These are phyloP conservation scores for Lacerta agilis DNA, from an alignment of 2,797 vertebrate genomes.

Conservation along the genomic window DNA sequence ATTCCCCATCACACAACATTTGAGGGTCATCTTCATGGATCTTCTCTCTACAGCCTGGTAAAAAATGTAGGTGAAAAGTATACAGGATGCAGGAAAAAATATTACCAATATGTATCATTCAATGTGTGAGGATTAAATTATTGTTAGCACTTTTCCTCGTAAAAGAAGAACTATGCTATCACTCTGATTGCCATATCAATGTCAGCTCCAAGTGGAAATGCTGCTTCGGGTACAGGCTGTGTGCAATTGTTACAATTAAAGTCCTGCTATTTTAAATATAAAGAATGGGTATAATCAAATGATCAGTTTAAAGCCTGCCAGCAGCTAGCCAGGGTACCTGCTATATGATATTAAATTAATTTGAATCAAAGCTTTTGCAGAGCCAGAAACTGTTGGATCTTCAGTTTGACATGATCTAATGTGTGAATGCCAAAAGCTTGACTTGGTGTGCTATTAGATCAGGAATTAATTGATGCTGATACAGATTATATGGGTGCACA, in stretches of 20 bases:
- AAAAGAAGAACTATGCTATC: neutral
- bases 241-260: conserved; percentile 27
- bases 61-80: neutral
- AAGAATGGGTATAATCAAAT: conserved; percentile 27
- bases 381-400: conserved; percentile 19
- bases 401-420: conserved; percentile 33
- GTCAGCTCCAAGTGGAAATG: conserved; percentile 9
- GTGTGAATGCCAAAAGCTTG: conserved; percentile 23
- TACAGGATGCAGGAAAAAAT: neutral
- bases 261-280: conserved; percentile 22
- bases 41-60: neutral
- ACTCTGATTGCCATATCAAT: conserved; percentile 17
- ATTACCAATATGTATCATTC: neutral
- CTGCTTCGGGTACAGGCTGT: neutral
- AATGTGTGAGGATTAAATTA: conserved; percentile 9
- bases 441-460: conserved; percentile 37
- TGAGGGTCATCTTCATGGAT: neutral
- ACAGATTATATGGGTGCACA: neutral
- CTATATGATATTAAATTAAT: conserved; percentile 54
- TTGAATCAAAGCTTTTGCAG: conserved; percentile 45
- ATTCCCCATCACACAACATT: too few relatives aligned
- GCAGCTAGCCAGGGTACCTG: conserved; percentile 14
- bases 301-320: conserved; percentile 17
- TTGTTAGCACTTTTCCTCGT: neutral
- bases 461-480: conserved; percentile 38